phyloP scores from a whole-genome alignment of 64 coral and sea anemone species.

The Porites lutea region DNA sequence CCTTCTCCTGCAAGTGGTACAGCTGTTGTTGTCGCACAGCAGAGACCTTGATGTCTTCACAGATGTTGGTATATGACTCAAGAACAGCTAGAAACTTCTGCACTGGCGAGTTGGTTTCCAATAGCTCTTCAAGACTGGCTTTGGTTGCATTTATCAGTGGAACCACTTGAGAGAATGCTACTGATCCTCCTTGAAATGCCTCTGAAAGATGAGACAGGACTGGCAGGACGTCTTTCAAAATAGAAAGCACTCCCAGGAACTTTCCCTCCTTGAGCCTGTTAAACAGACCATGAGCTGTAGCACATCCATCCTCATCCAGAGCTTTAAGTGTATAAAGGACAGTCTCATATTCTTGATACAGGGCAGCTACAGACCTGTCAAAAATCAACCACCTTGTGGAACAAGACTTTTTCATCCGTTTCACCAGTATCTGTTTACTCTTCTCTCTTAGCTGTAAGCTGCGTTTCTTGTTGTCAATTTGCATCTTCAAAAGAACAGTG shows the following conservation, averaged over 20 bases:
- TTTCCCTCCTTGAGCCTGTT: conserved; percentile 50
- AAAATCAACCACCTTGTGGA: conserved; percentile 55
- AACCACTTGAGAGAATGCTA: conserved; percentile 61
- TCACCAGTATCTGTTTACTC: conserved; percentile 4
- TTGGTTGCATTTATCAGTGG: conserved; percentile 41
- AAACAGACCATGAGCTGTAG: conserved; percentile 61
- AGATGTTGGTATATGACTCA: conserved; percentile 63
- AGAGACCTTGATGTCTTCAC: conserved; percentile 49
- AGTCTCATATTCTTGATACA: background rate
- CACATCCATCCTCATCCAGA: conserved; percentile 44
- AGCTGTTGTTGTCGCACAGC: conserved; percentile 2
- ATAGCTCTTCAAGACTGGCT: conserved; percentile 52
- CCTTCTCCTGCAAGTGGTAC: conserved; percentile 35
- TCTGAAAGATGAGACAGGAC: conserved; percentile 59
- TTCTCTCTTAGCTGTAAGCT: conserved; percentile 1
- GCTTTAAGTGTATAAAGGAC: background rate
- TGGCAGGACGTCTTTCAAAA: conserved; percentile 65
- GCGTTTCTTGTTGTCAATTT: conserved; percentile 20
- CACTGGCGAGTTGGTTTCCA: conserved; percentile 65
- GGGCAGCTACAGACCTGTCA: conserved; percentile 24
- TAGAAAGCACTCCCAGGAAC: conserved; percentile 51
- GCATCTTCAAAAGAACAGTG: conserved; percentile 57
- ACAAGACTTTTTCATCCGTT: conserved; percentile 9
- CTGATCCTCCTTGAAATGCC: conserved; percentile 64
- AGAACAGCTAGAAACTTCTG: conserved; percentile 43